Percentiles rank a stretch among this genome's conserved stretches.
Conservation (phyloP, 2,797 vertebrate genomes). For the Argyrosomus regius region DNA sequence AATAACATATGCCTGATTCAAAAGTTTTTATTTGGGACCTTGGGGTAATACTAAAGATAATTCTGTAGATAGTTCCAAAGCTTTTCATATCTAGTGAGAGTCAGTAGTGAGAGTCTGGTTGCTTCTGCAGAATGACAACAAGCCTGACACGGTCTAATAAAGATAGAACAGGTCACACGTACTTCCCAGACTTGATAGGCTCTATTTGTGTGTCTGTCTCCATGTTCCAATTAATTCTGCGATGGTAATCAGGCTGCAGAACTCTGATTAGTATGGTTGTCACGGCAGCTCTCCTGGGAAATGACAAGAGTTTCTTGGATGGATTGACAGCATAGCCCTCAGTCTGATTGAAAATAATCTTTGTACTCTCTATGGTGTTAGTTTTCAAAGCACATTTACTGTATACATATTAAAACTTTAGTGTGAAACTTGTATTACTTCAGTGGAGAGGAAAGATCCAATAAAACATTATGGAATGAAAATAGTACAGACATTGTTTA, state of each 20-base stretch:
- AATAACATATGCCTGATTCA: background rate
- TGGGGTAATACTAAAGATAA: background rate
- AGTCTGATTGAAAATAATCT: constrained; percentile 28
- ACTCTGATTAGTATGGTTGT: constrained; percentile 66
- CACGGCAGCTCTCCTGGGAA: constrained; percentile 60
- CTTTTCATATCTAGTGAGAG: constrained; percentile 1
- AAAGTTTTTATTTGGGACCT: background rate
- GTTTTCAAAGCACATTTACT: constrained; percentile 4
- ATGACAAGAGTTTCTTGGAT: constrained; percentile 56
- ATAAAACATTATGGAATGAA: background rate
- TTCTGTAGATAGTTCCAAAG: background rate
- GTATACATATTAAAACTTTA: background rate
- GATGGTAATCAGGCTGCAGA: constrained; percentile 61
- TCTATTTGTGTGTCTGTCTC: constrained; percentile 31
- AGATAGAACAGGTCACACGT: constrained; percentile 36
- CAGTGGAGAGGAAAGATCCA: background rate
- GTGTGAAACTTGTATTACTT: background rate
- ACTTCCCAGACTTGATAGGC: constrained; percentile 29
- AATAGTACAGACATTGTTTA: background rate
- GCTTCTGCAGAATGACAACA: constrained; percentile 35
- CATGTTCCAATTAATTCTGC: constrained; percentile 60
- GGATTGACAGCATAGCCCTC: constrained; percentile 48
- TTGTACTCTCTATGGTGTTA: background rate
- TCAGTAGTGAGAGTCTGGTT: background rate
- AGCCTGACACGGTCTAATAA: constrained; percentile 19